phyloP scores from a whole-genome alignment of 2,113 vertebrate genomes.

The Rousettus leschenaultii region DNA sequence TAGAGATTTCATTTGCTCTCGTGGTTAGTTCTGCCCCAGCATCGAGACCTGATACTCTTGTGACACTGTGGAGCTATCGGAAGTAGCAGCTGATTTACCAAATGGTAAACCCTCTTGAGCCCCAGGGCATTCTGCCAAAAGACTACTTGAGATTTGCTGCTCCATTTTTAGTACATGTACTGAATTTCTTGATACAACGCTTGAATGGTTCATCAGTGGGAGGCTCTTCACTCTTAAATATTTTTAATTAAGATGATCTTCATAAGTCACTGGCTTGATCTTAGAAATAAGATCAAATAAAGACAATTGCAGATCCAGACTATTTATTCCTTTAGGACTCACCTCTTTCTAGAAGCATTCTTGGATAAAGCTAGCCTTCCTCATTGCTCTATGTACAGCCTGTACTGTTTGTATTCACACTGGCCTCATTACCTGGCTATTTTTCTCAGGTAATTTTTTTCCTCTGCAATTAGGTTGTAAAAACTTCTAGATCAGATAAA shows the following conservation, averaged over 20 bases:
- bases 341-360: background rate
- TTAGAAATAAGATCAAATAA: conserved; percentile 9
- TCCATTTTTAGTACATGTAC: conserved; percentile 51
- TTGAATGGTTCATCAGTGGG: background rate
- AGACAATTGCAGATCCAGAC: background rate
- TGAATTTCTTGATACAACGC: conserved; percentile 18
- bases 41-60: conserved; percentile 45
- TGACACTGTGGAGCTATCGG: conserved; percentile 36
- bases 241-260: conserved; percentile 38
- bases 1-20: conserved; percentile 45
- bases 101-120: conserved; percentile 60
- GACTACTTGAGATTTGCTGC: conserved; percentile 58
- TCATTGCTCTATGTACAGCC: background rate
- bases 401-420: background rate
- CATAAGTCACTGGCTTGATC: background rate
- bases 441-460: background rate
- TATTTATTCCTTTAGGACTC: background rate
- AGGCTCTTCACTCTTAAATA: conserved; percentile 1
- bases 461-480: background rate
- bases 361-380: background rate
- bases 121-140: conserved; percentile 51
- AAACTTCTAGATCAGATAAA: background rate
- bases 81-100: conserved; percentile 75
- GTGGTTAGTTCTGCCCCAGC: conserved; percentile 45
- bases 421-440: background rate